Base-by-base conservation (phyloP, 2,113 vertebrate species). In the Lophura nycthemera region DNA sequence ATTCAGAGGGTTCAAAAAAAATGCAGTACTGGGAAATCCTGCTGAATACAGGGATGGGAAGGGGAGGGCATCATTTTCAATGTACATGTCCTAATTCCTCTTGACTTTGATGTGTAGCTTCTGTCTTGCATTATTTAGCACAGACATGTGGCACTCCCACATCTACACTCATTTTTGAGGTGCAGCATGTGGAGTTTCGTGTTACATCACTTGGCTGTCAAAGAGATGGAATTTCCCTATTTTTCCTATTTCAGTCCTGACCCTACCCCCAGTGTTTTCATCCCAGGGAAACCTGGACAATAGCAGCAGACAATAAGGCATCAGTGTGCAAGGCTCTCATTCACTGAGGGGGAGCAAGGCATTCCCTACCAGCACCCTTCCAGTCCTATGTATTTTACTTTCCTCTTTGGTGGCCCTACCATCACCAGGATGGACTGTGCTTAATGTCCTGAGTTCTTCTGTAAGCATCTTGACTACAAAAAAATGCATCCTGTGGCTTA, bases 31-130 rank as follows among this genome's bases (percentile, higher is more conserved):
- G 87, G 87, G 36, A 93, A 89, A 86, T 91, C 45, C 60, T 91
- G 91, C 86, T 42, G 88, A 67, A 89, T 64, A 57, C 0, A 74
- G 50, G 59, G 47, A 27, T 56, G 60, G 15, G 20, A 89, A 85
- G 50, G 60, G 82, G 56, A 43, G 19, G 8, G 10, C 4, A 3
- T 91, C 6, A 56, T 67, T 96, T 94, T 83, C 82, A 91, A 47
- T 52, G 61, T 71, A 54, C 1, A 0, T 52, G 34, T 71, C 64
- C 79, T 93, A 89, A 92, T 91, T 93, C 56, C 43, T 95, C 57
- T 76, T 89, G 95, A 52, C 94, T 89, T 96, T 95, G 95, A 95
- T 88, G 52, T 88, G 93, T 94, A 86, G 72, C 69, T 86, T 1
- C 0, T 77, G 91, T 77, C 85, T 64, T 80, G 85, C 66, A 61